phyloP scores from a whole-genome alignment of 2,888 invertebrate genomes.

The Chelonus formosanus region DNA sequence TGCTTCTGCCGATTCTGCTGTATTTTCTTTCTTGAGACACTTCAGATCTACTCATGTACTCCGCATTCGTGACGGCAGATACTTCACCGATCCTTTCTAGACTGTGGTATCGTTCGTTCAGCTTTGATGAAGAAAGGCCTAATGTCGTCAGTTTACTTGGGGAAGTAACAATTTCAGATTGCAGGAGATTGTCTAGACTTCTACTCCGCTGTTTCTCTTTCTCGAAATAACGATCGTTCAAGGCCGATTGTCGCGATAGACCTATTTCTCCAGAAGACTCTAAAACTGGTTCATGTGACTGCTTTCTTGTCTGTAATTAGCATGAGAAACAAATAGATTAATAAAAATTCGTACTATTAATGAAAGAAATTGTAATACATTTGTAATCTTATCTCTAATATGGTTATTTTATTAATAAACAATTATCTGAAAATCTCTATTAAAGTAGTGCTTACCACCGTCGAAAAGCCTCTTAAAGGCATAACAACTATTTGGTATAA shows the following conservation, averaged over 20 bases:
- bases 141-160: constrained; percentile 73
- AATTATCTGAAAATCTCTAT: too few species aligned
- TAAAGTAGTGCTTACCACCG: too few species aligned
- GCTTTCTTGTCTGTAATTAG: constrained; percentile 69
- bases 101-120: constrained; percentile 90
- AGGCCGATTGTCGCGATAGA: constrained; percentile 81
- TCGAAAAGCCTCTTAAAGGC: too few species aligned
- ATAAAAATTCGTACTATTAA: constrained; percentile 15
- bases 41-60: constrained; percentile 64
- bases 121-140: constrained; percentile 83
- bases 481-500: too few species aligned
- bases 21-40: constrained; percentile 65
- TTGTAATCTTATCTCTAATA: not conserved
- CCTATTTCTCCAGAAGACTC: constrained; percentile 63
- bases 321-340: constrained; percentile 23
- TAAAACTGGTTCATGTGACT: constrained; percentile 74
- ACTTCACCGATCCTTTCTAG: constrained; percentile 71
- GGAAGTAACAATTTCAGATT: constrained; percentile 69
- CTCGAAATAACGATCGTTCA: constrained; percentile 90
- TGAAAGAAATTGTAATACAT: not conserved
- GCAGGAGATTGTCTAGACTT: constrained; percentile 83
- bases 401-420: too few species aligned
- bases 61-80: constrained; percentile 56
- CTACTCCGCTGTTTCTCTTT: constrained; percentile 81
- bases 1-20: constrained; percentile 63